phyloP scores from a whole-genome alignment of 2,797 vertebrate genomes.

The Gila robusta region DNA sequence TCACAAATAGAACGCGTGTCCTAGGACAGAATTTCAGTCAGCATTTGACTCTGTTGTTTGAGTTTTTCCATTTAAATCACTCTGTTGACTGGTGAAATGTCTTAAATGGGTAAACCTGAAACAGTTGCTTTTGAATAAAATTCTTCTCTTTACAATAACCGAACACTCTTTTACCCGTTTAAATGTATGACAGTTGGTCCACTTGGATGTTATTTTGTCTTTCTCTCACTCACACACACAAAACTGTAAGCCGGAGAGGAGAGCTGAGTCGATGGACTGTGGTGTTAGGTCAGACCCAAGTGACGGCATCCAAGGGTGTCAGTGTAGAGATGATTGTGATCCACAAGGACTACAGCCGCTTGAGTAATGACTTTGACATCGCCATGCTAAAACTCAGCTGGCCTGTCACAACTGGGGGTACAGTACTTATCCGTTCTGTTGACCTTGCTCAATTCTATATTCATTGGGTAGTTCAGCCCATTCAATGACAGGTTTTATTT shows the following conservation, averaged over 20 bases:
- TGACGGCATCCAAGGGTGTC: conserved; percentile 28
- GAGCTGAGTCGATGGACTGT: conserved; percentile 58
- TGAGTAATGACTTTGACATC: conserved; percentile 59
- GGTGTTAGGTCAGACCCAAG: conserved; percentile 55
- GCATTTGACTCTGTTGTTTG: background rate
- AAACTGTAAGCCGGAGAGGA: conserved; percentile 34
- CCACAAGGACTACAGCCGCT: conserved; percentile 51
- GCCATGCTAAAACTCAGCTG: conserved; percentile 58
- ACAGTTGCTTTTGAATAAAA: background rate
- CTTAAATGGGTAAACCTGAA: background rate
- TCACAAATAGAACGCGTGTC: background rate
- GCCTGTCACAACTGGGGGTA: conserved; percentile 55
- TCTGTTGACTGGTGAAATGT: background rate
- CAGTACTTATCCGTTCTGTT: background rate
- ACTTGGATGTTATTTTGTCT: background rate
- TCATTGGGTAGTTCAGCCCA: too few species aligned
- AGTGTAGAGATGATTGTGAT: conserved; percentile 49
- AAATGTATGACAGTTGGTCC: background rate
- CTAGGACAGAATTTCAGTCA: background rate
- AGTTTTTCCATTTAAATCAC: background rate
- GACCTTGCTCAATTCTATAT: background rate
- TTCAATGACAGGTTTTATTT: too few species aligned
- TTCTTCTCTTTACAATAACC: background rate
- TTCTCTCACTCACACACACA: background rate
- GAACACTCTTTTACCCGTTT: background rate